Evolutionary conservation across 2,797 vertebrate species (phyloP).

Genomic region (Heteromormyrus szaboi): DNA sequence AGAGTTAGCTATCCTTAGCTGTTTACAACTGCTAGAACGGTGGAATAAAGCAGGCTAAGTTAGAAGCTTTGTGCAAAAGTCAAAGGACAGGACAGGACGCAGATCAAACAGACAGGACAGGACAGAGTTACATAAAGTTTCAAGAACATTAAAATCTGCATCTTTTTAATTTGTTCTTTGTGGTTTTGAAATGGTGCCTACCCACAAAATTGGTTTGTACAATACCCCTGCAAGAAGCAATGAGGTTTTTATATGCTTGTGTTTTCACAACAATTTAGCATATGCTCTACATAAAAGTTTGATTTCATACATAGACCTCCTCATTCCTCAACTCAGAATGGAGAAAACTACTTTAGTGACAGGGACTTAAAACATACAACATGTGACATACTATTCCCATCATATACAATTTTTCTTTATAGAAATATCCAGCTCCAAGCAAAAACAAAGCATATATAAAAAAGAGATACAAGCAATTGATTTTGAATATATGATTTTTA

Average conservation of each 20-base stretch:
- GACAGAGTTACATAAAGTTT: neutral
- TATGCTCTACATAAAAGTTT: neutral
- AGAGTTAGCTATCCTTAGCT: neutral
- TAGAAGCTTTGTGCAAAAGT: neutral
- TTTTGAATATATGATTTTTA: neutral
- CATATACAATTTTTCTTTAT: neutral
- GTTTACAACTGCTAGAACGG: neutral
- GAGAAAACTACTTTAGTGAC: neutral
- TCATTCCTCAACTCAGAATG: neutral
- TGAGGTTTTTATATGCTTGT: neutral
- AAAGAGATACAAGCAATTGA: neutral
- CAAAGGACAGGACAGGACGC: neutral
- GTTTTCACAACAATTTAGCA: neutral
- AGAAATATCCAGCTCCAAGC: neutral
- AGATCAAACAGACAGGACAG: neutral
- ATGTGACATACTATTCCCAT: neutral
- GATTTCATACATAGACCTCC: neutral
- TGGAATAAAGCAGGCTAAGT: neutral
- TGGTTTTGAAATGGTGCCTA: neutral
- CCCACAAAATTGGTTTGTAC: neutral
- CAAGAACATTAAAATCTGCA: neutral
- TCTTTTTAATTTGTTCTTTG: neutral
- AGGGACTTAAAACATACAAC: neutral
- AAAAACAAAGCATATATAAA: neutral
- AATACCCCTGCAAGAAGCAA: neutral